These are phyloP conservation scores for Antheraea mylitta DNA, from an alignment of 1,140 invertebrate genomes.

Conservation along the genomic window DNA sequence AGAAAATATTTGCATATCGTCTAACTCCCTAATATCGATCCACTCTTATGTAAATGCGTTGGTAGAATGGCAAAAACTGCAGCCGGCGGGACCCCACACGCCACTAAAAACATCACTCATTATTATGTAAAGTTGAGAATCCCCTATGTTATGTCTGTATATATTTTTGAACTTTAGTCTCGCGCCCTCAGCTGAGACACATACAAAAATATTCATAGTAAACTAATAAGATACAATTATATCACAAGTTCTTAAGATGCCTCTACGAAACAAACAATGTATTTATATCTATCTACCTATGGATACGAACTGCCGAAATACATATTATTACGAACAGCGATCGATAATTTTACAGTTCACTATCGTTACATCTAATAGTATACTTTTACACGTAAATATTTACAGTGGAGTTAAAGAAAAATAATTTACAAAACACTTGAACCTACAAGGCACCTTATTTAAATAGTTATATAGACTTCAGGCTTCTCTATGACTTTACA, in stretches of 20 bases:
- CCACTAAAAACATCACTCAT: conserved; percentile 48
- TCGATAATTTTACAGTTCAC: conserved; percentile 64
- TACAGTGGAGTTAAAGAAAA: conserved; percentile 68
- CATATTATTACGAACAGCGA: conserved; percentile 43
- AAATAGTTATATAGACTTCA: conserved; percentile 72
- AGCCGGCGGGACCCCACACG: conserved; percentile 64
- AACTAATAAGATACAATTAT: conserved; percentile 74
- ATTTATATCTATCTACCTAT: conserved; percentile 67
- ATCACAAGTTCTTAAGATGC: conserved; percentile 76
- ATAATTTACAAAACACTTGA: conserved; percentile 75
- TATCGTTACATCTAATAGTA: conserved; percentile 68
- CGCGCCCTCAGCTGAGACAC: conserved; percentile 27
- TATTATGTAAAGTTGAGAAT: conserved; percentile 66
- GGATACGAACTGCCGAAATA: conserved; percentile 51
- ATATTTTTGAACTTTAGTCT: conserved; percentile 60
- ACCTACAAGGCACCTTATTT: conserved; percentile 75
- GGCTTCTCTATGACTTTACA: conserved; percentile 76
- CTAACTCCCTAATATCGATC: conserved; percentile 63
- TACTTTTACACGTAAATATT: conserved; percentile 73
- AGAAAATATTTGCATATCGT: conserved; percentile 77
- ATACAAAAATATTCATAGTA: conserved; percentile 52
- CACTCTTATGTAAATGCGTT: conserved; percentile 71
- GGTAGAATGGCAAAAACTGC: conserved; percentile 60
- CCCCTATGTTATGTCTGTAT: conserved; percentile 71
- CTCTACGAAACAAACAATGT: conserved; percentile 75